Evolutionary conservation across 2,113 vertebrate genomes (phyloP), one percentile per base, ranked within the genome.

Genomic region (Scartelaos histophorus): DNA sequence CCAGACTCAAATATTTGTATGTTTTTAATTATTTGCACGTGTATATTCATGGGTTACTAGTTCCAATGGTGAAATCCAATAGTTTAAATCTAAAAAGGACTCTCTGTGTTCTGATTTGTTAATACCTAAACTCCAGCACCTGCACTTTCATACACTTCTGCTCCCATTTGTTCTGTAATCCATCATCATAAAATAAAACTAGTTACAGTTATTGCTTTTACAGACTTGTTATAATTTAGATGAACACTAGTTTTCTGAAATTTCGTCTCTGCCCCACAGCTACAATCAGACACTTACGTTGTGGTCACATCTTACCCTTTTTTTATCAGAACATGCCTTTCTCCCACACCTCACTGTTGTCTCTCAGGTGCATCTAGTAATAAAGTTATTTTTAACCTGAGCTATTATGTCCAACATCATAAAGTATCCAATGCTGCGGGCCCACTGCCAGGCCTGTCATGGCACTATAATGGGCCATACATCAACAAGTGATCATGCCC

Each of bases 301-400:
- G 25, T 34, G 25, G 34, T 61, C 58, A 15, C 0, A 13, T 13
- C 58, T 61, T 25, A 17, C n/a, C 61, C 46, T 21, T 3, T 29
- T 73, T 25, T 53, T 79, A 65, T 81, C 70, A 76, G 24, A 66
- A 16, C n/a, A 19, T 25, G 25, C 49, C 62, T 67, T 46, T 58
- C 11, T 78, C 49, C 43, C 54, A 66, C 47, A 68, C n/a, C 56
- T 71, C 81, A 83, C 66, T 10, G 29, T 83, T 69, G 73, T 85
- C 82, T 82, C 66, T 17, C 56, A 84, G 79, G 69, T 84, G 77
- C 69, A 76, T 85, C 86, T 85, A 62, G 83, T 73, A 82, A 86
- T 81, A 79, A 79, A 80, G 87, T 81, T 85, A 92, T 90, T 90
- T 90, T 89, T 87, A 88, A 87, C 82, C 51, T 13, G 3, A 49